phyloP scores from a whole-genome alignment of 2,797 vertebrate species.

The Lemur catta region DNA sequence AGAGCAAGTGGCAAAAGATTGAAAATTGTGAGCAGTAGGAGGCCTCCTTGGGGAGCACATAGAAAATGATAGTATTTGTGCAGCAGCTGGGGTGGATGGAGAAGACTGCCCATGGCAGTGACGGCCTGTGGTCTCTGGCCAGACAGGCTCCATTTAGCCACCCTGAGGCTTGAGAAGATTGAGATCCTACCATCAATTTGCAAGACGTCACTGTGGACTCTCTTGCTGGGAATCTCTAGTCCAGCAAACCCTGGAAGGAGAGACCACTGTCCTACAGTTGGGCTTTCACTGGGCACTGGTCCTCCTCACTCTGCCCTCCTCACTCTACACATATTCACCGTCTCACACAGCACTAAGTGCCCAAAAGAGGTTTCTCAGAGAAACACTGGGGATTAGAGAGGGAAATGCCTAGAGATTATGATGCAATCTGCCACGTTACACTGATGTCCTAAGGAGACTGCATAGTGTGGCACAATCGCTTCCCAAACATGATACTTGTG shows the following conservation, averaged over 20 bases:
- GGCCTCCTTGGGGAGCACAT: neutral
- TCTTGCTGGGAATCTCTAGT: neutral
- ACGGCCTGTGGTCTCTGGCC: neutral
- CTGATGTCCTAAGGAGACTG: neutral
- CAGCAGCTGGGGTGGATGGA: neutral
- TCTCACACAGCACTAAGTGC: neutral
- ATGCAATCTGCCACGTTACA: rapidly evolving
- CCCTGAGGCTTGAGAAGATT: neutral
- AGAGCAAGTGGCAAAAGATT: neutral
- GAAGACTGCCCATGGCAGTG: neutral
- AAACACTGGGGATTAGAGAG: neutral
- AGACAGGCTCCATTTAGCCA: neutral
- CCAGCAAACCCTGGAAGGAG: neutral
- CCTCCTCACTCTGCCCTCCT: neutral
- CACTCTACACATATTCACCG: rapidly evolving
- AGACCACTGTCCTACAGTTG: no score
- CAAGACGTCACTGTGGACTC: neutral
- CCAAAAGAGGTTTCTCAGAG: neutral
- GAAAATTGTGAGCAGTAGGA: neutral
- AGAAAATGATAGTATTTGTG: neutral
- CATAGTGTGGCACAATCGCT: rapidly evolving
- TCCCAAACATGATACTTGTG: neutral
- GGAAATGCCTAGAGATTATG: neutral
- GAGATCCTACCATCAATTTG: neutral
- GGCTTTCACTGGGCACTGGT: neutral